These are phyloP conservation scores for Trypoxylus dichotomus DNA, from an alignment of 1,140 invertebrate species.

Conservation along the genomic window DNA sequence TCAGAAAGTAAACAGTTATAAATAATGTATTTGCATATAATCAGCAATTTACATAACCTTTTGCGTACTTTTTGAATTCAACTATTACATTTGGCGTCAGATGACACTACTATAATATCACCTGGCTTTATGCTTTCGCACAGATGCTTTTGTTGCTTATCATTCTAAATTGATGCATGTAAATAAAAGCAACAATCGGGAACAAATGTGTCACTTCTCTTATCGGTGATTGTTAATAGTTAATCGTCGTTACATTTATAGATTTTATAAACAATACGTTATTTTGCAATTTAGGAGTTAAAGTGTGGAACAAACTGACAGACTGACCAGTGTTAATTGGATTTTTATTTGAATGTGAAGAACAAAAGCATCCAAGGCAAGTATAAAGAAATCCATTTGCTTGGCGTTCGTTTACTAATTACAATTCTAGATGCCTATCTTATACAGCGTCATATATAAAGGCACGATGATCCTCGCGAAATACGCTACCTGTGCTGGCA, in stretches of 20 bases:
- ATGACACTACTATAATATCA: background rate
- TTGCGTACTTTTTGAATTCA: too few relatives aligned
- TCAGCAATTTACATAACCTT: too few relatives aligned
- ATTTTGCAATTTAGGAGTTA: background rate
- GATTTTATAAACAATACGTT: background rate
- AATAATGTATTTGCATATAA: too few relatives aligned
- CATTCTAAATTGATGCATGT: background rate
- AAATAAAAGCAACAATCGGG: background rate
- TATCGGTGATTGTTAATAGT: background rate
- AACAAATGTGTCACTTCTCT: background rate
- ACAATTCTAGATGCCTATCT: slow-evolving; percentile 71
- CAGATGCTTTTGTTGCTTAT: background rate
- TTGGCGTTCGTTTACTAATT: background rate
- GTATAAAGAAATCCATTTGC: background rate
- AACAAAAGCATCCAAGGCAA: background rate
- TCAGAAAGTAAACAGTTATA: too few relatives aligned
- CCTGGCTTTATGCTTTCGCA: background rate
- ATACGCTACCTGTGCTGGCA: slow-evolving; percentile 87
- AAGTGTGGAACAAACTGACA: background rate
- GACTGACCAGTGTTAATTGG: background rate
- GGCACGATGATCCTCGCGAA: slow-evolving; percentile 87
- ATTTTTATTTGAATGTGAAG: slow-evolving; percentile 10
- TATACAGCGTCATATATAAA: slow-evolving; percentile 86
- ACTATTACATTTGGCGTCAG: background rate
- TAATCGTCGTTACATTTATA: background rate